These are phyloP conservation scores for Pipa parva DNA, from an alignment of 2,113 vertebrate genomes.

Conservation along the genomic window DNA sequence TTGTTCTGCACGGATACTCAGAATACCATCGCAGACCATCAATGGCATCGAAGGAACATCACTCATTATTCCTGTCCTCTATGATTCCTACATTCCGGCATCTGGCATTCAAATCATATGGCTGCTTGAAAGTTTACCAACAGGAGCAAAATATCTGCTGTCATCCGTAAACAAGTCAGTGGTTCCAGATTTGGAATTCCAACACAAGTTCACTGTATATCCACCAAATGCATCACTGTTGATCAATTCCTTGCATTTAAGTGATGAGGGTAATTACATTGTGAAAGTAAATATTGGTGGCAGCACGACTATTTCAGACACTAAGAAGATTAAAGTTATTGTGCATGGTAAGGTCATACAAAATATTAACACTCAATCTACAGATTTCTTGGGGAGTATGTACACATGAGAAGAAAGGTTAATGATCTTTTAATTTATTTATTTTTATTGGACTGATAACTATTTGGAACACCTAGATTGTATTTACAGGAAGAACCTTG, in stretches of 20 bases:
- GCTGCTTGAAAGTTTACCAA: constrained; percentile 63
- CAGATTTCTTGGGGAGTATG: too few species aligned
- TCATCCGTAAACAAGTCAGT: constrained; percentile 63
- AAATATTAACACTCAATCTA: too few species aligned
- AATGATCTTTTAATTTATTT: too few species aligned
- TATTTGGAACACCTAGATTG: too few species aligned
- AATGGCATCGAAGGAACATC: constrained; percentile 65
- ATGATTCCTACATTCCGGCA: constrained; percentile 58
- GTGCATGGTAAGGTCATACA: constrained; percentile 76
- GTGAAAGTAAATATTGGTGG: constrained; percentile 69
- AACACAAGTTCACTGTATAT: constrained; percentile 65
- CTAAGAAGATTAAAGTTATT: constrained; percentile 66
- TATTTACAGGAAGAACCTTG: too few species aligned
- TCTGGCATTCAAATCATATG: constrained; percentile 72
- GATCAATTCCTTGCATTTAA: constrained; percentile 59
- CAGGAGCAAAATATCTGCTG: constrained; percentile 61
- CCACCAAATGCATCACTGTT: constrained; percentile 68
- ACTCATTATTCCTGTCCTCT: constrained; percentile 65
- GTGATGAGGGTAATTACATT: constrained; percentile 70
- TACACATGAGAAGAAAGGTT: too few species aligned
- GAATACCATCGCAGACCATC: constrained; percentile 59
- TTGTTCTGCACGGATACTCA: constrained; percentile 63
- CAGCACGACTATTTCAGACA: constrained; percentile 60
- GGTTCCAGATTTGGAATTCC: constrained; percentile 68
- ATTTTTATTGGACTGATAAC: too few species aligned